phyloP scores from a whole-genome alignment of 2,888 invertebrate genomes.

The Metellina segmentata region DNA sequence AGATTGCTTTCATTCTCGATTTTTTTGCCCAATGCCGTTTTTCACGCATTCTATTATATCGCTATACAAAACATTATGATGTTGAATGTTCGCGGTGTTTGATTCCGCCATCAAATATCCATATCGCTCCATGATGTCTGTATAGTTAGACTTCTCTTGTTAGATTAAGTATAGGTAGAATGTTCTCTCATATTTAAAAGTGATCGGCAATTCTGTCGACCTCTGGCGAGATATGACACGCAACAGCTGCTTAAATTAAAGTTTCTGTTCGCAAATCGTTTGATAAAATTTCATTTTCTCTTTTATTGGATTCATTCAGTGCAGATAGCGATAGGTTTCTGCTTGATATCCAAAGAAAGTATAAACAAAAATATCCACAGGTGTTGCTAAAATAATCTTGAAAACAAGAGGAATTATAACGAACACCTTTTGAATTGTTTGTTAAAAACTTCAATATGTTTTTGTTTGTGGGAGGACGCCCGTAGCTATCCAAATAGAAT shows the following conservation, averaged over 20 bases:
- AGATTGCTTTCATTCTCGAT: background rate
- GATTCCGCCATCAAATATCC: background rate
- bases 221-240: too few relatives aligned
- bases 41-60: conserved; percentile 2
- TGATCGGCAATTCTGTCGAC: background rate
- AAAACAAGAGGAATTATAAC: background rate
- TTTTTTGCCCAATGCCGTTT: too few relatives aligned
- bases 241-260: background rate
- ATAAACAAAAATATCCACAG: too few relatives aligned
- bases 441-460: conserved; percentile 38
- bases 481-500: conserved; percentile 58
- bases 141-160: background rate
- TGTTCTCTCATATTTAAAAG: background rate
- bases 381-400: background rate
- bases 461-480: background rate
- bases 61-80: background rate
- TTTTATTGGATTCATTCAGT: background rate
- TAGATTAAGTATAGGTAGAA: background rate
- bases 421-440: conserved; percentile 3
- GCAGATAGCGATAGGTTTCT: background rate
- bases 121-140: conserved; percentile 35
- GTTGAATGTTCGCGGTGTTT: background rate
- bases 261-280: background rate
- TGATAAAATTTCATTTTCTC: conserved; percentile 1
- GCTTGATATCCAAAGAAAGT: too few relatives aligned